These are phyloP conservation scores for Epinephelus coioides DNA, from an alignment of 2,797 vertebrate species.

Conservation along the genomic window DNA sequence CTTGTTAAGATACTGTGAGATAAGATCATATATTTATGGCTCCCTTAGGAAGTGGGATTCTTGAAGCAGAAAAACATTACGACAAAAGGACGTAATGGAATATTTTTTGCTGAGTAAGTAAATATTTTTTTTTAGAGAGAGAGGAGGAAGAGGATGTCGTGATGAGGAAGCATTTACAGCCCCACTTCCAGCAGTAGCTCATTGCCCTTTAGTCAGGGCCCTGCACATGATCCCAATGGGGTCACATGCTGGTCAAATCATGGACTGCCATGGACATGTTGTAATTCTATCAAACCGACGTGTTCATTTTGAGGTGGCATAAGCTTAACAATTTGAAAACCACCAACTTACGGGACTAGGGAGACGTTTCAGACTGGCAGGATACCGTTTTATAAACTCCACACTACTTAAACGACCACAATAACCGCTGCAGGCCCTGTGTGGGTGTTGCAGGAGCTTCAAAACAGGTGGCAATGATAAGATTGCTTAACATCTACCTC, in stretches of 20 bases:
- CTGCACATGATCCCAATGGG: not conserved
- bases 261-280: not conserved
- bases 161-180: conserved; percentile 1
- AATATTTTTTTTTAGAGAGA: not conserved
- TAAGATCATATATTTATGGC: not conserved
- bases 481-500: not conserved
- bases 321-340: not conserved
- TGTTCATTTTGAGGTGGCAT: not conserved
- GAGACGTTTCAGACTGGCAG: not conserved
- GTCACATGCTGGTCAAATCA: conserved; percentile 3
- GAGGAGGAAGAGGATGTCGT: not conserved
- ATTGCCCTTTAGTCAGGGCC: no score
- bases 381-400: not conserved
- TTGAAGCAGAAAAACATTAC: not conserved
- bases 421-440: conserved; percentile 4
- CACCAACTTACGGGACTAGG: not conserved
- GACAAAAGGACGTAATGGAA: not conserved
- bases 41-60: not conserved
- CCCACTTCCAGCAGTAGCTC: not conserved
- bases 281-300: not conserved
- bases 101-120: not conserved
- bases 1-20: not conserved
- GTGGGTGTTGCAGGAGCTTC: conserved; percentile 18
- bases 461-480: conserved; percentile 29
- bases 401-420: conserved; percentile 18